phyloP scores from a whole-genome alignment of 2,113 vertebrate species.

The Anhinga anhinga region DNA sequence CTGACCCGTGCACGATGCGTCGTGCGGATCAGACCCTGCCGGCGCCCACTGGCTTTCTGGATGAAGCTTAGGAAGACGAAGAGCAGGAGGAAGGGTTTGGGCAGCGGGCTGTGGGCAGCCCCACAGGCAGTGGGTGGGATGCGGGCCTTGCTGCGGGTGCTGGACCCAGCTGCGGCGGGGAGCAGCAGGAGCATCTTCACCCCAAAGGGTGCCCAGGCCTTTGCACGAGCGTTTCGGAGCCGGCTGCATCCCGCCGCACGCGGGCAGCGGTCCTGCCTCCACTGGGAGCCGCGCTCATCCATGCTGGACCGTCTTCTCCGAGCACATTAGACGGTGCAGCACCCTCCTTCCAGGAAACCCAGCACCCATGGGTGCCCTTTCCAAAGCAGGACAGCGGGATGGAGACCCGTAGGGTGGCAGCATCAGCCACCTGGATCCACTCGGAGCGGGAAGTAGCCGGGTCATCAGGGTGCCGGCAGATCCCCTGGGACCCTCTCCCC shows the following conservation, averaged over 20 bases:
- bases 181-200: accelerated
- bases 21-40: not conserved
- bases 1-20: accelerated
- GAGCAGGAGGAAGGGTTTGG: not conserved
- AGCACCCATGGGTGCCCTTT: not conserved
- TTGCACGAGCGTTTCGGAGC: accelerated
- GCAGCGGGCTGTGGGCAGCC: no score
- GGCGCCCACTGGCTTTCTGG: accelerated
- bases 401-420: accelerated
- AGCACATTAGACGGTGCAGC: accelerated
- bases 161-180: accelerated
- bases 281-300: accelerated
- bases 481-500: not conserved
- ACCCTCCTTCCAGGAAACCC: not conserved
- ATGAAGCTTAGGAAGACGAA: not conserved
- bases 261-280: accelerated
- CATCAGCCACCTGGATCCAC: accelerated
- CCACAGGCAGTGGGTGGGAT: not conserved
- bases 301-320: accelerated
- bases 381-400: not conserved
- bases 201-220: not conserved
- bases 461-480: not conserved
- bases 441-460: accelerated
- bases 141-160: accelerated
- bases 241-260: accelerated